Conservation (phyloP, 2,888 invertebrate genomes). For the Holacanthella duospinosa region DNA sequence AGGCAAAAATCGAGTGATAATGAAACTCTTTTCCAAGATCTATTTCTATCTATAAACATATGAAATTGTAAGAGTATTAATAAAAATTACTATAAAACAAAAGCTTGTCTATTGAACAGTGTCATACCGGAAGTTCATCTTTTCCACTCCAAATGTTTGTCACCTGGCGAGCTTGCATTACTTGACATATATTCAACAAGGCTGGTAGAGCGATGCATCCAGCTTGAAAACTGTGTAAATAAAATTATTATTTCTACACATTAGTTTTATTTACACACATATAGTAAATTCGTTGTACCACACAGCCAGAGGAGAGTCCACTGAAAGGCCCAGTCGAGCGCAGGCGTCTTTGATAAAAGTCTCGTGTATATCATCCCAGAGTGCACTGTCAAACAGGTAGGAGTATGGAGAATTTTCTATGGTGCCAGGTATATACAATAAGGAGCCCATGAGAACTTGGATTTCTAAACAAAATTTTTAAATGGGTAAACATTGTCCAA, state of each 20-base stretch:
- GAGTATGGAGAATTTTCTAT: constrained; percentile 68
- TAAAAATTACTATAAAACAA: background rate
- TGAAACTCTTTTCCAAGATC: constrained; percentile 81
- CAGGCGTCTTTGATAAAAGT: constrained; percentile 88
- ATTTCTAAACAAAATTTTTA: constrained; percentile 55
- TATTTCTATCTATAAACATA: constrained; percentile 73
- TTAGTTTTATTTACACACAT: background rate
- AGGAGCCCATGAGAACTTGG: constrained; percentile 74
- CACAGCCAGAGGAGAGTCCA: constrained; percentile 80
- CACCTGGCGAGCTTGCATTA: constrained; percentile 79
- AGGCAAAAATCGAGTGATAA: constrained; percentile 97
- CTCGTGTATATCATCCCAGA: constrained; percentile 79
- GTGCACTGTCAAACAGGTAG: constrained; percentile 58
- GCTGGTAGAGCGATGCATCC: constrained; percentile 91
- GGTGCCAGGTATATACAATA: constrained; percentile 67
- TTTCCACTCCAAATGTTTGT: constrained; percentile 87
- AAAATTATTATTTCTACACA: background rate
- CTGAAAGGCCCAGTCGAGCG: constrained; percentile 74
- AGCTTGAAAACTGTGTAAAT: constrained; percentile 60
- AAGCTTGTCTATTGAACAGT: too few relatives aligned
- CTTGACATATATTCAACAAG: constrained; percentile 82
- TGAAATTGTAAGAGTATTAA: background rate
- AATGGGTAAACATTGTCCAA: constrained; percentile 14
- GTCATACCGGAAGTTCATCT: constrained; percentile 84
- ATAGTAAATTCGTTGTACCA: constrained; percentile 47